phyloP scores from a whole-genome alignment of 2,888 invertebrate species.

The Hesperia comma region DNA sequence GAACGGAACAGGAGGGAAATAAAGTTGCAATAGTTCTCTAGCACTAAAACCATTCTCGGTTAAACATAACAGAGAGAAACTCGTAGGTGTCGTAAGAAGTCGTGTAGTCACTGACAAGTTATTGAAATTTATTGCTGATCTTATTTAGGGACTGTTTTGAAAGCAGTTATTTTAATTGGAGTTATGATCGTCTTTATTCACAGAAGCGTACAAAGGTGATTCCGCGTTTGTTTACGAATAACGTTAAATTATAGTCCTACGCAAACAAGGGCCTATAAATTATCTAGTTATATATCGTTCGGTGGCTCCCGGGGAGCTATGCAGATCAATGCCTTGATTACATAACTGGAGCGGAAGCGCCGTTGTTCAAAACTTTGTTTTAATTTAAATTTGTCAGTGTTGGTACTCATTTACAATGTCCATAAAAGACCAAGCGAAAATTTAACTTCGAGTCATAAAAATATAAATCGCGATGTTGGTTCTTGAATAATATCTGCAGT shows the following conservation, averaged over 20 bases:
- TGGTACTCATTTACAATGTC: constrained; percentile 24
- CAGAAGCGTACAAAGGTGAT: background rate
- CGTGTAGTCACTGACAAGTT: too few relatives aligned
- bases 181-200: background rate
- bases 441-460: constrained; percentile 17
- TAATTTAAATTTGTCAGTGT: constrained; percentile 32
- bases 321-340: constrained; percentile 45
- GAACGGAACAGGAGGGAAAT: too few relatives aligned
- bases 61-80: too few relatives aligned
- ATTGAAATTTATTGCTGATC: too few relatives aligned
- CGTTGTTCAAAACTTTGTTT: constrained; percentile 42
- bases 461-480: constrained; percentile 18
- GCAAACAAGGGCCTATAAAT: constrained; percentile 27
- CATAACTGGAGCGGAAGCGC: constrained; percentile 38
- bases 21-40: too few relatives aligned
- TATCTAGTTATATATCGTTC: constrained; percentile 23
- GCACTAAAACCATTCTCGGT: too few relatives aligned
- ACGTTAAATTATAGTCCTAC: constrained; percentile 14
- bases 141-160: constrained; percentile 1
- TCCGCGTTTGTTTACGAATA: constrained; percentile 2
- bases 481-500: background rate
- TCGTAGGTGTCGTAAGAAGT: too few relatives aligned
- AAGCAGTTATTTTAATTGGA: background rate
- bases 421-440: constrained; percentile 23
- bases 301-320: constrained; percentile 43